Evolutionary conservation across 2,113 vertebrate genomes (phyloP), one percentile per base, ranked within the genome.

Genomic region (Erpornis zantholeuca): DNA sequence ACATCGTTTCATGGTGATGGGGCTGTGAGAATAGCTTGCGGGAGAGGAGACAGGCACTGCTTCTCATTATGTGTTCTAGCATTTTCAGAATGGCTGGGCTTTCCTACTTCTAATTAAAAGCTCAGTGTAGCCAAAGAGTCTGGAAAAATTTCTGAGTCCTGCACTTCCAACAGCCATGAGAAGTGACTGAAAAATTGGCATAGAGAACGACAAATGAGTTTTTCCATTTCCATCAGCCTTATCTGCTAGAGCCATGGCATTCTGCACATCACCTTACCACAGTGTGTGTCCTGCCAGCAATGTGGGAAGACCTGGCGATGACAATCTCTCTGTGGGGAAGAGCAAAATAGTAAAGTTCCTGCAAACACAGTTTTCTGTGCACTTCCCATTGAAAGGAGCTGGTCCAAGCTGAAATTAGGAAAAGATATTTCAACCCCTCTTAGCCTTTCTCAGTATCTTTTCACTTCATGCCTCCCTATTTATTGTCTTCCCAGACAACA

Each of bases 201-300:
- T 13, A 36, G 24, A 52, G 6, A 4, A 10, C 3, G 0, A 9
- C 35, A 81, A 86, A 25, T 11, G 8, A 17, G 12, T 88, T 88
- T 71, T n/a, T 15, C 4, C 2, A 0, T 61, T 82, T 69, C 15
- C 3, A 9, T 56, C 22, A 71, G 42, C 44, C 15, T 53, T 53
- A 25, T 35, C 38, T 49, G 33, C 45, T 5, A 10, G 33, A 84
- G 44, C 54, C 17, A 11, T 60, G 82, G 27, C 19, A 6, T 12
- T 17, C 42, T 8, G 3, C 54, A 27, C 1, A 1, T 33, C 29
- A 40, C 36, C 4, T 2, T 7, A 22, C 29, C 35, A 2, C 4
- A 21, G 4, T 35, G 31, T 19, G 7, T 52, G 53, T 45, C 50
- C 60, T 79, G 50, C 25, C 60, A 15, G 36, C 5, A 5, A 18